Evolutionary conservation across 2,797 vertebrate genomes (phyloP).

Genomic region (Acestrorhynchus altus): DNA sequence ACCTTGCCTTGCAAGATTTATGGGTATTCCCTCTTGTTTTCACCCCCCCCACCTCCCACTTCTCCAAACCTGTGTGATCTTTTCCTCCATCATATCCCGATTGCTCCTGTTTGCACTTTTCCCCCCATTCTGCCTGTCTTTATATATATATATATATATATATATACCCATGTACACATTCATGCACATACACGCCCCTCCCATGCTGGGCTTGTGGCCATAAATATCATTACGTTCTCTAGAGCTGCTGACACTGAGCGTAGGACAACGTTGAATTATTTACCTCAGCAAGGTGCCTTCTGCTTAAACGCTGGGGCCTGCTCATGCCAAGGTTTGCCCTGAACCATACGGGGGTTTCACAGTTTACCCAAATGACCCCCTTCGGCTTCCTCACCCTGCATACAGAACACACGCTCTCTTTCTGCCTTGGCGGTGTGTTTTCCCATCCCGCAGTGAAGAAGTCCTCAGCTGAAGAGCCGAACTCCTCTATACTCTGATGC

Average conservation of each 20-base stretch:
- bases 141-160: background rate
- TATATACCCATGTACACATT: background rate
- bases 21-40: background rate
- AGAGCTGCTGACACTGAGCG: constrained; percentile 74
- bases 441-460: constrained; percentile 12
- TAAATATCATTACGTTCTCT: constrained; percentile 75
- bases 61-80: background rate
- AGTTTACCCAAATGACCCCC: background rate
- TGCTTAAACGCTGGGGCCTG: background rate
- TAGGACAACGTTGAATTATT: constrained; percentile 77
- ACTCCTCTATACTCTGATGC: background rate
- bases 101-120: background rate
- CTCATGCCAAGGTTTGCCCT: background rate
- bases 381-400: background rate
- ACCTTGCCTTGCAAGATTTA: constrained; percentile 40
- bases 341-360: background rate
- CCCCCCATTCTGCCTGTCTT: too few relatives aligned
- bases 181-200: background rate
- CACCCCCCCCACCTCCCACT: background rate
- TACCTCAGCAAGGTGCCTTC: constrained; percentile 47
- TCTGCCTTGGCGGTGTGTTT: background rate
- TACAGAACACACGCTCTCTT: background rate
- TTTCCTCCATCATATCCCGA: constrained; percentile 1
- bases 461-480: background rate
- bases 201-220: constrained; percentile 58